These are phyloP conservation scores for Dynastes grantii DNA, from an alignment of 2,888 invertebrate genomes.

Conservation along the genomic window DNA sequence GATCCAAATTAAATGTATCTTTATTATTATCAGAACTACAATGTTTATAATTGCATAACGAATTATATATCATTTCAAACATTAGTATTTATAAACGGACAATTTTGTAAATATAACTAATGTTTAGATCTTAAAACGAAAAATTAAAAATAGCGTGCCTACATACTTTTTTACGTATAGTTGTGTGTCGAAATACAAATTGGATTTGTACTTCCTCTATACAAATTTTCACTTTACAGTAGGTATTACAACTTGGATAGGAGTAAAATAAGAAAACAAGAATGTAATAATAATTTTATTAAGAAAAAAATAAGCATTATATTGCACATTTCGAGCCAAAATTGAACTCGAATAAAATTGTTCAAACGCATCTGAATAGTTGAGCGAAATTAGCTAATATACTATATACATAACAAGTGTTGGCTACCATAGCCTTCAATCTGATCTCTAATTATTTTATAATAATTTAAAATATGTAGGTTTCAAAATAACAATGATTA, in stretches of 20 bases:
- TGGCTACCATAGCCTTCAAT: constrained; percentile 45
- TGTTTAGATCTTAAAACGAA: too few relatives aligned
- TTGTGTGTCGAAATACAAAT: too few relatives aligned
- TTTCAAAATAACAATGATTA: constrained; percentile 24
- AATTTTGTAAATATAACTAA: too few relatives aligned
- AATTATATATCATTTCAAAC: too few relatives aligned
- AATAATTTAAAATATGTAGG: constrained; percentile 37
- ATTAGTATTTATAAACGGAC: too few relatives aligned
- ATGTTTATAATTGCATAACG: too few relatives aligned
- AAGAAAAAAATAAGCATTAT: constrained; percentile 65
- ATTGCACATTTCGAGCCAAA: constrained; percentile 63
- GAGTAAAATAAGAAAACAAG: constrained; percentile 1
- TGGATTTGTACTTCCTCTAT: too few relatives aligned
- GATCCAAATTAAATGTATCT: too few relatives aligned
- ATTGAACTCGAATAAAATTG: constrained; percentile 58
- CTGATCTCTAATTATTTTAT: constrained; percentile 39
- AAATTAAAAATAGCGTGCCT: too few relatives aligned
- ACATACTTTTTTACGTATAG: too few relatives aligned
- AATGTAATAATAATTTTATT: constrained; percentile 61
- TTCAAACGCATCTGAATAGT: constrained; percentile 58
- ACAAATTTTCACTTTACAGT: too few relatives aligned
- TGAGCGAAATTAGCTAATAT: constrained; percentile 56
- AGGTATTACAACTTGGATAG: not conserved
- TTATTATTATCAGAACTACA: too few relatives aligned
- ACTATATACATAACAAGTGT: constrained; percentile 57